phyloP scores from a whole-genome alignment of 1,140 invertebrate genomes.

The Tenebrio molitor region DNA sequence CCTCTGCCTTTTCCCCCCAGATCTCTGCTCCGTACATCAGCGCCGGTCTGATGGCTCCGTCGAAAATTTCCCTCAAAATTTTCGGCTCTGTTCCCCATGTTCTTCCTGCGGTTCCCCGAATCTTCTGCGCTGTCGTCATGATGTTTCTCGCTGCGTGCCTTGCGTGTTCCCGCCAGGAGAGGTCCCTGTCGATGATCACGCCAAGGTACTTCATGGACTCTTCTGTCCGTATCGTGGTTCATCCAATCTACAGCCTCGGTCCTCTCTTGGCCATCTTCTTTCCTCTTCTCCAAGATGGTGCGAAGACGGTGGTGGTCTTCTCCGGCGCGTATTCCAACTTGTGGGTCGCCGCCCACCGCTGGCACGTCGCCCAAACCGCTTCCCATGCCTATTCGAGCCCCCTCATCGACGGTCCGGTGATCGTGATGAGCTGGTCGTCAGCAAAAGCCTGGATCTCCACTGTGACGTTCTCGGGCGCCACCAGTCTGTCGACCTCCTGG shows the following conservation, averaged over 20 bases:
- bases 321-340: conserved; percentile 47
- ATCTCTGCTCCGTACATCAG: conserved; percentile 51
- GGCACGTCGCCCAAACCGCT: conserved; percentile 1
- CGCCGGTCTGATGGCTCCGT: conserved; percentile 44
- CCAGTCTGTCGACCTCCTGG: no score
- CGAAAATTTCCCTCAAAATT: conserved; percentile 45
- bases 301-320: conserved; percentile 52
- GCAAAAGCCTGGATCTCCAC: conserved; percentile 44
- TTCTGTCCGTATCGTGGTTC: background rate
- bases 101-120: conserved; percentile 36
- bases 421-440: conserved; percentile 47
- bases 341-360: conserved; percentile 1
- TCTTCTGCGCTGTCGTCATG: background rate
- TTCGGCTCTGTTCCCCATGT: conserved; percentile 42
- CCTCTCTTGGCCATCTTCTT: conserved; percentile 24
- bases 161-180: conserved; percentile 46
- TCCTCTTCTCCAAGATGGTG: background rate
- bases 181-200: conserved; percentile 41
- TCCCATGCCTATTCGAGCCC: conserved; percentile 41
- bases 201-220: conserved; percentile 51
- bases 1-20: conserved; percentile 30
- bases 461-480: background rate
- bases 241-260: conserved; percentile 37
- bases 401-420: conserved; percentile 42
- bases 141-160: conserved; percentile 37